Evolutionary conservation across 2,888 invertebrate genomes (phyloP).

Genomic region (Idaea biselata): DNA sequence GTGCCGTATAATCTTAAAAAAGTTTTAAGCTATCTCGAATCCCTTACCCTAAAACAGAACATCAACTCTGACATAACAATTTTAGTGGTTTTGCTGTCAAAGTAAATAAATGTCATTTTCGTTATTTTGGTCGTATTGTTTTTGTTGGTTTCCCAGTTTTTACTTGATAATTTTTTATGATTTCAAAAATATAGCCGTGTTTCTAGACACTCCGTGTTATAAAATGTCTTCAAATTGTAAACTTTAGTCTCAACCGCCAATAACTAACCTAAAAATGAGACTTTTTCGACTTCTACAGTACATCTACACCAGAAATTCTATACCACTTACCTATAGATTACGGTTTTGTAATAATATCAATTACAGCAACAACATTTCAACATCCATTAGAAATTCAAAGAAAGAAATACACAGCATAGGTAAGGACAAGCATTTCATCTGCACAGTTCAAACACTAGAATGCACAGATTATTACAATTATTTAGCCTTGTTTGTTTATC

Average conservation of each 20-base stretch:
- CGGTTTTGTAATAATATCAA: background rate
- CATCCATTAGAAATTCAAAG: background rate
- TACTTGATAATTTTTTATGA: background rate
- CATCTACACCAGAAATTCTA: background rate
- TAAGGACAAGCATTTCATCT: background rate
- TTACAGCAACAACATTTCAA: background rate
- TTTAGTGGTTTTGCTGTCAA: background rate
- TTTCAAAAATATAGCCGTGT: background rate
- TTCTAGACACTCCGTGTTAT: too few relatives aligned
- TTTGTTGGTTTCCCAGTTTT: background rate
- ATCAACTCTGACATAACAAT: background rate
- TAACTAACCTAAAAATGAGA: background rate
- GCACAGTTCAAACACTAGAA: background rate
- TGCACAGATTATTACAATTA: background rate
- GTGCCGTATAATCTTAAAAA: background rate
- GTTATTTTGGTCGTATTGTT: background rate
- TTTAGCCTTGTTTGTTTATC: constrained; percentile 3
- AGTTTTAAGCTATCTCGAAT: background rate
- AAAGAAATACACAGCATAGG: background rate
- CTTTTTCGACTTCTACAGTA: background rate
- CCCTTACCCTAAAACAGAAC: background rate
- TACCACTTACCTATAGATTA: background rate
- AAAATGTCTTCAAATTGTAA: background rate
- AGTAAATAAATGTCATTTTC: background rate
- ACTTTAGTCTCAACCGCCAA: background rate